A percentile compares a stretch with the other conserved stretches of the same genome.
phyloP scores from a whole-genome alignment of 2,888 invertebrate genomes.

The Protophormia terraenovae region DNA sequence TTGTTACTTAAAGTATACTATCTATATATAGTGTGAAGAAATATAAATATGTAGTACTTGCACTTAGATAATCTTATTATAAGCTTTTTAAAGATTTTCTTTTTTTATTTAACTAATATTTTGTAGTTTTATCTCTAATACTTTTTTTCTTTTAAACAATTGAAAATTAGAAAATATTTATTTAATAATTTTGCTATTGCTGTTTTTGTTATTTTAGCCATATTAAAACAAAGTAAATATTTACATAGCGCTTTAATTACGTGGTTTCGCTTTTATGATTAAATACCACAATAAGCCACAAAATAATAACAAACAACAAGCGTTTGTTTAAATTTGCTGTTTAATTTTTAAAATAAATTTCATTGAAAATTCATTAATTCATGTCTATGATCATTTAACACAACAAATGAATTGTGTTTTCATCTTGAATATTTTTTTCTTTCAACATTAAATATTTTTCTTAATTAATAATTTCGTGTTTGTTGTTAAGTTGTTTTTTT shows the following conservation, averaged over 20 bases:
- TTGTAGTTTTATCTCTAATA: no score
- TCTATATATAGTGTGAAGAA: no score
- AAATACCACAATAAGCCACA: conserved; percentile 13
- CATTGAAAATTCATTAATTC: conserved; percentile 19
- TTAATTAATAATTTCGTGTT: conserved; percentile 13
- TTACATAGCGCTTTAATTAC: conserved; percentile 37
- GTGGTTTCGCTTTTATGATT: conserved; percentile 33
- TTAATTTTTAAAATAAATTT: conserved; percentile 42
- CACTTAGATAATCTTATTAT: no score
- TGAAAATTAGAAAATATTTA: conserved; percentile 5
- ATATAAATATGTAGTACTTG: no score
- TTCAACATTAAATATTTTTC: conserved; percentile 15
- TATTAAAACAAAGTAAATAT: conserved; percentile 49
- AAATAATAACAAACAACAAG: not conserved
- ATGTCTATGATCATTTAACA: conserved; percentile 58
- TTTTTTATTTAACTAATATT: no score
- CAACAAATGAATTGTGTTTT: conserved; percentile 44
- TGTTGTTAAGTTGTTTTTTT: conserved; percentile 24
- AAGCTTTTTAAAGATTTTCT: no score
- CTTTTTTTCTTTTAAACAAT: not conserved
- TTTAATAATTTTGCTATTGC: not conserved
- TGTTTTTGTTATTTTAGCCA: conserved; percentile 1
- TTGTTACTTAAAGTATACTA: no score
- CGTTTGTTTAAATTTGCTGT: conserved; percentile 23
- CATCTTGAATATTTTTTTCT: conserved; percentile 12